These are phyloP conservation scores for Mola mola DNA, from an alignment of 2,113 vertebrate species.

Conservation along the genomic window DNA sequence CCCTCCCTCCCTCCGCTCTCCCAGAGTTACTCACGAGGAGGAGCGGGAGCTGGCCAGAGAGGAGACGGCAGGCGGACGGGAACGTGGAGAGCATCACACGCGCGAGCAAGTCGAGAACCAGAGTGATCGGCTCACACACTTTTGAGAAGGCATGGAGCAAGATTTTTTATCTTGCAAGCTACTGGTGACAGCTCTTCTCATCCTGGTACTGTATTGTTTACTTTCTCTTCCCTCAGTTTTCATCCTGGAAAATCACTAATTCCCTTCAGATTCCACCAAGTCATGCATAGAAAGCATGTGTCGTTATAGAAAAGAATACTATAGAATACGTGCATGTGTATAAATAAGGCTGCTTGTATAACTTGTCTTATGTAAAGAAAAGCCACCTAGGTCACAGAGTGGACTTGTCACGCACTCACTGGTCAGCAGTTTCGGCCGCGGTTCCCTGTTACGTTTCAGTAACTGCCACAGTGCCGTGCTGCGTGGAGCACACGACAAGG, in stretches of 20 bases:
- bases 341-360: too few relatives aligned
- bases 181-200: slow-evolving; percentile 70
- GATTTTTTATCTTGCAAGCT: slow-evolving; percentile 56
- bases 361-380: too few relatives aligned
- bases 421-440: background rate
- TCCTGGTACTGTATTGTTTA: slow-evolving; percentile 74
- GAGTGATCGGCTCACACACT: too few relatives aligned
- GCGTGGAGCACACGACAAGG: slow-evolving; percentile 52
- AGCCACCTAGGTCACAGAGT: slow-evolving; percentile 3
- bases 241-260: background rate
- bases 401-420: slow-evolving; percentile 19
- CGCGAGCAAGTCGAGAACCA: too few relatives aligned
- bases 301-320: too few relatives aligned
- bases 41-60: slow-evolving; percentile 75
- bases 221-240: background rate
- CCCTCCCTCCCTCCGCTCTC: slow-evolving; percentile 72
- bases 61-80: slow-evolving; percentile 74
- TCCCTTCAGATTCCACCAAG: background rate
- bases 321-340: too few relatives aligned
- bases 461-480: slow-evolving; percentile 17
- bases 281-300: background rate
- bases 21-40: slow-evolving; percentile 80
- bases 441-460: slow-evolving; percentile 36
- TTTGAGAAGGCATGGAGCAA: slow-evolving; percentile 69
- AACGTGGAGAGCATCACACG: slow-evolving; percentile 61